Evolutionary conservation across 2,113 vertebrate genomes (phyloP).

Genomic region (cattle (Bos taurus)): DNA sequence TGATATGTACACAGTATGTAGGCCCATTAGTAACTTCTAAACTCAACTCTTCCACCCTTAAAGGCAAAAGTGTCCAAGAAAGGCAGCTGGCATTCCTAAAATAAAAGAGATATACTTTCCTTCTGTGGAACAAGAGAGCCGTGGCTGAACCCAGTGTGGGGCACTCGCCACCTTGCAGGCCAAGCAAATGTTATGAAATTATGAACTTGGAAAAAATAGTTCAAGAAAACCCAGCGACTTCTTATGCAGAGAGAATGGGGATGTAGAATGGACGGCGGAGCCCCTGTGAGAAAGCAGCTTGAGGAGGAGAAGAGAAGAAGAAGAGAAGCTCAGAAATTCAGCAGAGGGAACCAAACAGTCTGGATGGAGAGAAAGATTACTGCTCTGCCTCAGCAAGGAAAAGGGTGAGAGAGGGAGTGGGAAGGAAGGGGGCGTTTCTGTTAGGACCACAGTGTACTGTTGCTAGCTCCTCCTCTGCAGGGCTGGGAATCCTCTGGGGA

Average conservation of each 20-base stretch:
- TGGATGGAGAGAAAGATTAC: not conserved
- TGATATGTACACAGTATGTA: not conserved
- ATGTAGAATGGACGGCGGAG: not conserved
- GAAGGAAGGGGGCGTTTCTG: not conserved
- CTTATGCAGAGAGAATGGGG: not conserved
- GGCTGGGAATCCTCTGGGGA: not conserved
- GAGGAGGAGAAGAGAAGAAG: not conserved
- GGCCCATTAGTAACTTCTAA: constrained; percentile 34
- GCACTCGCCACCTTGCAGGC: not conserved
- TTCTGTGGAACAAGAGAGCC: not conserved
- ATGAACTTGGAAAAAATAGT: not conserved
- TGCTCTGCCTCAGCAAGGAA: not conserved
- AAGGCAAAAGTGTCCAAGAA: constrained; percentile 41
- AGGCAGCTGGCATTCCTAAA: not conserved
- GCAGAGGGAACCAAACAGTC: not conserved
- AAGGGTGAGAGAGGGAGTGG: not conserved
- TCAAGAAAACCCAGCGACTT: not conserved
- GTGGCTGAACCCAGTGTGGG: not conserved
- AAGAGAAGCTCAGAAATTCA: not conserved
- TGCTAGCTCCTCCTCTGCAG: not conserved
- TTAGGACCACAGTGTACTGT: not conserved
- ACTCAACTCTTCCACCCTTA: not conserved
- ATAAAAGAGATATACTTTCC: not conserved
- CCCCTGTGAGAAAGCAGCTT: not conserved
- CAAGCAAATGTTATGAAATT: not conserved